Evolutionary conservation across 2,888 invertebrate genomes (phyloP), one percentile per base, ranked within the genome.

Genomic region (Cataglyphis livida): DNA sequence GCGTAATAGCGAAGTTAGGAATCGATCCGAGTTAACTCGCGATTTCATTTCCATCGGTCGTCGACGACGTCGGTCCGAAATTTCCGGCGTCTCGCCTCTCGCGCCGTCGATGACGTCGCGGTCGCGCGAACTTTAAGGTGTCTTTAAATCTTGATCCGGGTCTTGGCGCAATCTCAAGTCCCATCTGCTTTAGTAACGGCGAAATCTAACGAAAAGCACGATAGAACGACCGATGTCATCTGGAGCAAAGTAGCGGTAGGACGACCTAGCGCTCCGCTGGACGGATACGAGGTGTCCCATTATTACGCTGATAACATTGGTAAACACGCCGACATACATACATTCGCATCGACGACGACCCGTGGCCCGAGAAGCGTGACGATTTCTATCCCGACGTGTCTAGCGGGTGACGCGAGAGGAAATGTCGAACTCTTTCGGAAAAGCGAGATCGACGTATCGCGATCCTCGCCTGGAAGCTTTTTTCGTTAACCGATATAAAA

Each of bases 81-180:
- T 88, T 88, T 89, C 87, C 84, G 62, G 65, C 54, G 81, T 87
- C 74, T 78, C 70, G 21, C 21, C 35, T 38, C 41, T 1, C 64
- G 32, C 81, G 25, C 25, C 38, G 48, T 21, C 25, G 44, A 65
- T 65, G 75, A 54, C 35, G 75, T 68, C 62, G 84, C 35, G 54
- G 73, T 82, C 76, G 86, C 81, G 87, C 81, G 87, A 90, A 92
- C 92, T 93, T 91, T 91, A 91, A 92, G 92, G 91, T 93, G 90
- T 91, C 92, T 92, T 93, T 92, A 93, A 92, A 92, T 90, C 90
- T 90, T 91, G 93, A 93, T 93, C 90, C 89, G 89, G 92, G 93
- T 93, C 93, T 92, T 94, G 94, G 93, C 93, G 92, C 88, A 89
- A 92, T 93, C 93, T 94, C 93, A 93, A 92, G 91, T 88, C 88